Evolutionary conservation across 2,888 invertebrate species (phyloP).

Genomic region (Drosophila merina): DNA sequence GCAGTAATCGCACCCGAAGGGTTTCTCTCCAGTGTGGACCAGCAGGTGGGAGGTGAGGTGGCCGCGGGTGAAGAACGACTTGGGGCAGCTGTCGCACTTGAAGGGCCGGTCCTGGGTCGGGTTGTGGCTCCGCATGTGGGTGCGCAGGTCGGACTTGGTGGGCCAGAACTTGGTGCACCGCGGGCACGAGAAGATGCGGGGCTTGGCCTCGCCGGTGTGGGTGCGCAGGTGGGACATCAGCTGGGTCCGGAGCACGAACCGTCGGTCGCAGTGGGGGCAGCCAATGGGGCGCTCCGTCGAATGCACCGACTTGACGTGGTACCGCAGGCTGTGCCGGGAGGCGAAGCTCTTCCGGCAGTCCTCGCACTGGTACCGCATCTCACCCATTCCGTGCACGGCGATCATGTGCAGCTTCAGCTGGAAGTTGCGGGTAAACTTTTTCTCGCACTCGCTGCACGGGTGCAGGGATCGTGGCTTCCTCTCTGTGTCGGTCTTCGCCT

Average conservation of each 20-base stretch:
- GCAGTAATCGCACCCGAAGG: constrained; percentile 74
- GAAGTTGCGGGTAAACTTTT: constrained; percentile 80
- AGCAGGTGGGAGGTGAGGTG: constrained; percentile 76
- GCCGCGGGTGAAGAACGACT: constrained; percentile 78
- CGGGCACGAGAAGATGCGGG: constrained; percentile 70
- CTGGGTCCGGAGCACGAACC: constrained; percentile 77
- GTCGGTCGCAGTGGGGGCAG: constrained; percentile 68
- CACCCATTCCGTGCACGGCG: constrained; percentile 77
- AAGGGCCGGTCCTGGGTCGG: constrained; percentile 73
- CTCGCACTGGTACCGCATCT: constrained; percentile 70
- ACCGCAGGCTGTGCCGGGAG: constrained; percentile 77
- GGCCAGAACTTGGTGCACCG: constrained; percentile 78
- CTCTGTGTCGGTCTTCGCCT: constrained; percentile 11
- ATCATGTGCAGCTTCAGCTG: constrained; percentile 75
- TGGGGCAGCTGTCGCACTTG: constrained; percentile 72
- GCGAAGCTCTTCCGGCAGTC: constrained; percentile 75
- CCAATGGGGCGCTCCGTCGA: constrained; percentile 72
- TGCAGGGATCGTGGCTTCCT: constrained; percentile 53
- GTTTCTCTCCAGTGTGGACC: constrained; percentile 82
- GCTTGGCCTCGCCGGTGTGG: constrained; percentile 77
- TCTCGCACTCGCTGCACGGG: constrained; percentile 72
- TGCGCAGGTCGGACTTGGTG: constrained; percentile 78
- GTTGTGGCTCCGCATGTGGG: constrained; percentile 79
- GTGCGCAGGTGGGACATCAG: constrained; percentile 74
- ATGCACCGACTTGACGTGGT: constrained; percentile 76